These are phyloP conservation scores for Syrphus vitripennis DNA, from an alignment of 2,888 invertebrate species.

Conservation along the genomic window DNA sequence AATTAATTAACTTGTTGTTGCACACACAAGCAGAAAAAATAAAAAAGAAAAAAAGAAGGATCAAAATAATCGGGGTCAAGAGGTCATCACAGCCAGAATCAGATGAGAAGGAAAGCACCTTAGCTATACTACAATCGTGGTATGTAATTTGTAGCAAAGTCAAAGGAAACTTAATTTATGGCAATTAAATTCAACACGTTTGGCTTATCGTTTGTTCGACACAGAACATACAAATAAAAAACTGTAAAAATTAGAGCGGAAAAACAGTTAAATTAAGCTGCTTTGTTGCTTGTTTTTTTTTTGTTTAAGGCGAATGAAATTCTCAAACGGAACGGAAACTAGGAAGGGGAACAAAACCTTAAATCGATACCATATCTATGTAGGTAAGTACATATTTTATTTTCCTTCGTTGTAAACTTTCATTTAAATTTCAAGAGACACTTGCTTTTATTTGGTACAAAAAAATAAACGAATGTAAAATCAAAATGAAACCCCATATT, in stretches of 20 bases:
- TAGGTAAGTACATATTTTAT: too few species aligned
- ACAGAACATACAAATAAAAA: constrained; percentile 13
- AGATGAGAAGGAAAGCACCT: not conserved
- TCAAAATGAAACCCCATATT: too few species aligned
- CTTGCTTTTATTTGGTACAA: too few species aligned
- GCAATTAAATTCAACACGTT: constrained; percentile 16
- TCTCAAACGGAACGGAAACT: too few species aligned
- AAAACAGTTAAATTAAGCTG: constrained; percentile 16
- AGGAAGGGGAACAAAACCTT: too few species aligned
- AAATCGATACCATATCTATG: too few species aligned
- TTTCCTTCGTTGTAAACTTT: too few species aligned
- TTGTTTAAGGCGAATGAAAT: not conserved
- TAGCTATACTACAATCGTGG: not conserved
- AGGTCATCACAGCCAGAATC: constrained; percentile 6
- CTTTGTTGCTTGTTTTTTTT: not conserved
- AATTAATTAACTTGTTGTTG: constrained; percentile 43
- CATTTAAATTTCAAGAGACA: too few species aligned
- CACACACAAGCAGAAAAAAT: not conserved
- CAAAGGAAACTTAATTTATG: constrained; percentile 7
- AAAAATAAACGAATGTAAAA: too few species aligned
- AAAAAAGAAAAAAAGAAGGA: not conserved
- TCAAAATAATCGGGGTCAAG: not conserved
- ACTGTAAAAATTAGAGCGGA: constrained; percentile 26
- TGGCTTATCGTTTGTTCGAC: constrained; percentile 8
- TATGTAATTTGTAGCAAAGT: constrained; percentile 5